Percentiles rank a stretch among this genome's conserved stretches.
phyloP scores from a whole-genome alignment of 2,797 vertebrate species.

The Rhinella marina region DNA sequence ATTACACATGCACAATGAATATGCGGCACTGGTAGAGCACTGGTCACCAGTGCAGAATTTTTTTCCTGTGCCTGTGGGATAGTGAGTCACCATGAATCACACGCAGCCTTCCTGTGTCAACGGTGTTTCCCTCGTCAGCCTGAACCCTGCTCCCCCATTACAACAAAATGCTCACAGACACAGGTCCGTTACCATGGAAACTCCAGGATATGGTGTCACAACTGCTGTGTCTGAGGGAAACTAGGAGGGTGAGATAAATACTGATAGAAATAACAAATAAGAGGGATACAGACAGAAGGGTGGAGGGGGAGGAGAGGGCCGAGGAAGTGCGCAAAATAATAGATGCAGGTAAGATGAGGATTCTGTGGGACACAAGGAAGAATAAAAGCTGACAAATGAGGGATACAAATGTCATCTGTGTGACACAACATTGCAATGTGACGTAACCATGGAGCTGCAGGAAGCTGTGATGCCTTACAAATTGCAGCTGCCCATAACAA shows the following conservation, averaged over 20 bases:
- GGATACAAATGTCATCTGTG: neutral
- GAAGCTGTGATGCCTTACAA: neutral
- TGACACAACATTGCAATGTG: neutral
- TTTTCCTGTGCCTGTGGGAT: slow-evolving; percentile 36
- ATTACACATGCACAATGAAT: slow-evolving; percentile 4
- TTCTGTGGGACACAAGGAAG: neutral
- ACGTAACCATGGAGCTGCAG: neutral
- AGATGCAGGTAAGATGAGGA: neutral
- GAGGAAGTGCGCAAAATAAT: neutral
- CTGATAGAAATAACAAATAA: slow-evolving; percentile 56
- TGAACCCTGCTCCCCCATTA: slow-evolving; percentile 51
- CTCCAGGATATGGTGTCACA: slow-evolving; percentile 57
- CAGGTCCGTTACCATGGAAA: slow-evolving; percentile 58
- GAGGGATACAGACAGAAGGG: slow-evolving; percentile 5
- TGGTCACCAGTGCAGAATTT: slow-evolving; percentile 17
- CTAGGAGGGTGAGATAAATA: slow-evolving; percentile 57
- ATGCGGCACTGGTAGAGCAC: neutral
- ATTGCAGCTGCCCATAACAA: neutral
- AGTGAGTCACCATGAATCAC: slow-evolving; percentile 57
- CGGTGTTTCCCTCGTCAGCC: slow-evolving; percentile 60
- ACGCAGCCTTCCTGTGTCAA: slow-evolving; percentile 54
- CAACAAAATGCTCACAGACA: slow-evolving; percentile 56
- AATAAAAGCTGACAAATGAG: neutral
- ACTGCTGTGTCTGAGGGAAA: slow-evolving; percentile 55
- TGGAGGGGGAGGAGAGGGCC: slow-evolving; percentile 6